phyloP scores from a whole-genome alignment of 1,140 invertebrate species.

The Cydia fagiglandana region DNA sequence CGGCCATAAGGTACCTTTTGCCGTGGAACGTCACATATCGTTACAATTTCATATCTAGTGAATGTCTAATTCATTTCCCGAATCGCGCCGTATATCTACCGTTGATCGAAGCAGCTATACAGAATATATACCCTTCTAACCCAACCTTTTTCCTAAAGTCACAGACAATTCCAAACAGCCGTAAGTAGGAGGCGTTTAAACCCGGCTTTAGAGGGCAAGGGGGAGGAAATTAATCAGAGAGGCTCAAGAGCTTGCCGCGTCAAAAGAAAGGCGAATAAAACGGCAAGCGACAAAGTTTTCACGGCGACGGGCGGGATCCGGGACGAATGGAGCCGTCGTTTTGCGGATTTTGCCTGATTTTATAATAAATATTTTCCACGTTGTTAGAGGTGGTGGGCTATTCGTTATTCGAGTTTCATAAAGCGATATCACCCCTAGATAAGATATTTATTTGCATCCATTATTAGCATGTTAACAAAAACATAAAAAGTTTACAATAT shows the following conservation, averaged over 20 bases:
- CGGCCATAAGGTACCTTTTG: no score
- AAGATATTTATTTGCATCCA: no score
- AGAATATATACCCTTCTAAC: slow-evolving; percentile 6
- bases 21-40: no score
- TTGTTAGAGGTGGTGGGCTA: no score
- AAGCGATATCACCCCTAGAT: no score
- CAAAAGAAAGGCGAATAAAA: slow-evolving; percentile 79
- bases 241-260: slow-evolving; percentile 73
- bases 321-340: slow-evolving; percentile 44
- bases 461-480: no score
- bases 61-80: no score
- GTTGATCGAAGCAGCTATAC: neutral
- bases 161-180: slow-evolving; percentile 32
- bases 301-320: slow-evolving; percentile 33
- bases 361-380: no score
- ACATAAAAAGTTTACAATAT: no score
- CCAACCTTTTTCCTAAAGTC: slow-evolving; percentile 20
- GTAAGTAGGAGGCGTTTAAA: slow-evolving; percentile 31
- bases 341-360: neutral
- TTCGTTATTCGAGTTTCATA: no score
- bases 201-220: slow-evolving; percentile 34
- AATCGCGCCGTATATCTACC: no score
- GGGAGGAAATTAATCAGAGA: slow-evolving; percentile 70
- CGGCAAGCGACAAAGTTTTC: slow-evolving; percentile 77
- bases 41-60: no score